A percentile compares a stretch with the other conserved stretches of the same genome.
These are phyloP conservation scores for Thalassoma bifasciatum DNA, from an alignment of 2,113 vertebrate species.

Conservation along the genomic window DNA sequence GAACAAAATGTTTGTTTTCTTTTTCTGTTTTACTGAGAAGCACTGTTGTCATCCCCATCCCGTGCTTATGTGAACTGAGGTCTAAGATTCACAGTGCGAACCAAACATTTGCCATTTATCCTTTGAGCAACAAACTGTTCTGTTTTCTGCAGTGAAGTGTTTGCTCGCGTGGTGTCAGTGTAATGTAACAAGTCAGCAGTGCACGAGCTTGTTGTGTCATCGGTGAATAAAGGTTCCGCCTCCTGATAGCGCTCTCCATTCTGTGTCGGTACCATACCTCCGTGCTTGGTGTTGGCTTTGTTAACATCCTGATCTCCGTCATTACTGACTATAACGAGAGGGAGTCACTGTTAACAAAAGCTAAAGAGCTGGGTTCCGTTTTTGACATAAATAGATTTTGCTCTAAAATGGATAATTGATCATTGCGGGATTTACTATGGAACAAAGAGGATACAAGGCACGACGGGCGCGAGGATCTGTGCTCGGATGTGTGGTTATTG, in stretches of 20 bases:
- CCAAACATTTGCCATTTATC: neutral
- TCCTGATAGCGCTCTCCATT: neutral
- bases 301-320: neutral
- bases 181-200: neutral
- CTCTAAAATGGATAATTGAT: neutral
- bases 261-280: neutral
- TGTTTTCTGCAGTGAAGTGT: neutral
- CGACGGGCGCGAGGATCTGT: neutral
- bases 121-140: too few relatives aligned
- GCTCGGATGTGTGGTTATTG: slow-evolving; percentile 11
- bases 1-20: too few relatives aligned
- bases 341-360: neutral
- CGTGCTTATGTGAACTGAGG: too few relatives aligned
- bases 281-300: neutral
- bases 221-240: neutral
- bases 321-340: neutral
- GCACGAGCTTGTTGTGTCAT: neutral
- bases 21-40: too few relatives aligned
- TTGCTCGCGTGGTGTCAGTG: slow-evolving; percentile 1
- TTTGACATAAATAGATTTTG: too few relatives aligned
- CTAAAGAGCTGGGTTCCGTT: neutral
- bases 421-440: slow-evolving; percentile 48
- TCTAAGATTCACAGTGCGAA: too few relatives aligned
- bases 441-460: neutral
- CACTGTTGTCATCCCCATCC: too few relatives aligned